Base-by-base conservation (phyloP, 1,140 invertebrate species). In the Vanessa atalanta region DNA sequence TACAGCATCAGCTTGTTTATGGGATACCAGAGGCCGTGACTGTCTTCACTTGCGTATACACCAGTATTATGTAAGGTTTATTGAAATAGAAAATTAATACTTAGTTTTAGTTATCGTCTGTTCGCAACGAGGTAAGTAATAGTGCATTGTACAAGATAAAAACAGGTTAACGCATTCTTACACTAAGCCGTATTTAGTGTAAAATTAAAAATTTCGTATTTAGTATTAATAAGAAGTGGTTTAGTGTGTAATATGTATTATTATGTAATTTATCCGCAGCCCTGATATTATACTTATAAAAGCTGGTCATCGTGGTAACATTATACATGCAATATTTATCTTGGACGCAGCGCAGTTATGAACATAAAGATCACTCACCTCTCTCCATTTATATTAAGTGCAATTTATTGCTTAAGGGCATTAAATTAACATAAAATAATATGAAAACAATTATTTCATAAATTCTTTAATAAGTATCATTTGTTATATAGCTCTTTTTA, bases 1-100 rank as follows among this genome's bases (percentile, higher is more conserved):
- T 68, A 50, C 67, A 69, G 66, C 73, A 75, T 75, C 78, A 68
- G 69, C 73, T 74, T 74, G 47, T 79, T 78, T 81, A 81, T 75
- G 66, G 64, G 53, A 47, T 47, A 68, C 53, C 50, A 68, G 66
- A 48, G 43, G 31, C 57, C 37, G 53, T 48, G 63, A 65, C 47
- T 65, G 43, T 47, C 47, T 65, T 23, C 63, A 48, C 37, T 26
- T 60, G 55, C 26, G 12, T 57, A 23, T 55, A n/a, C 16, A 20
- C 12, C 23, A 16, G 53, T 57, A 16, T 57, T 57, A 11, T 23
- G 20, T 11, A 57, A 57, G 20, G 23, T 23, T 23, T 57, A 57
- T 53, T 15, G 13, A 50, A 15, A 50, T 50, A 50, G 48, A 50
- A 16, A 12, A 60, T 60, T 60, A 23, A 60, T 60, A 5, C 6